Evolutionary conservation across 2,797 vertebrate genomes (phyloP), one percentile per base, ranked within the genome.

Genomic region (Neostethus bicornis): DNA sequence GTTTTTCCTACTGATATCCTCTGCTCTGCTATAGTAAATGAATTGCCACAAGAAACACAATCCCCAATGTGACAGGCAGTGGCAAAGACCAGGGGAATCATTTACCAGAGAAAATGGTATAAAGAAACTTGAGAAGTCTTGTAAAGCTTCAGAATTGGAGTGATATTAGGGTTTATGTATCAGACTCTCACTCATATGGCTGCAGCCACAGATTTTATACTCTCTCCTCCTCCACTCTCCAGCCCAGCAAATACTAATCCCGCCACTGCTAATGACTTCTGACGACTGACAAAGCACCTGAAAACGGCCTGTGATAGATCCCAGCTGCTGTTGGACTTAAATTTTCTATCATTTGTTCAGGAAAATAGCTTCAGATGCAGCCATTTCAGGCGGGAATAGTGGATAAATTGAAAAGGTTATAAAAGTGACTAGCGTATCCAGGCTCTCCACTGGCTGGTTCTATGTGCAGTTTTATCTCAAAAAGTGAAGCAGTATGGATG

Each of bases 291-390:
- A 92, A 91, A 91, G 87, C 75, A 86, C 85, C 84, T 80, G 81
- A 83, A 70, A 77, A 59, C 73, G 63, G 69, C 31, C 47, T 47
- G 72, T 76, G 85, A 90, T 89, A 65, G 85, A 90, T 87, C 86
- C 75, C 69, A 80, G 81, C 82, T 77, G 84, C 86, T 59, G 81
- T 81, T 75, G 73, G 82, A 74, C 70, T 65, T 82, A 79, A 92
- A 91, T 92, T 91, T 82, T 88, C 90, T 84, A 89, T 89, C 87
- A 90, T 91, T 92, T 91, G 89, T 91, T 88, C 87, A 89, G 87
- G 84, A 85, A 92, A 91, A 92, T 86, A 67, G 82, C 85, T 79
- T 89, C 61, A 84, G 87, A 90, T 88, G 81, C 81, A 54, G 74
- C 67, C 23, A 45, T 85, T 89, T 89, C 84, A 85, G 84, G 85